A percentile compares a stretch with the other conserved stretches of the same genome.
Evolutionary conservation across 2,888 invertebrate species (phyloP).

Genomic region (Syritta pipiens): DNA sequence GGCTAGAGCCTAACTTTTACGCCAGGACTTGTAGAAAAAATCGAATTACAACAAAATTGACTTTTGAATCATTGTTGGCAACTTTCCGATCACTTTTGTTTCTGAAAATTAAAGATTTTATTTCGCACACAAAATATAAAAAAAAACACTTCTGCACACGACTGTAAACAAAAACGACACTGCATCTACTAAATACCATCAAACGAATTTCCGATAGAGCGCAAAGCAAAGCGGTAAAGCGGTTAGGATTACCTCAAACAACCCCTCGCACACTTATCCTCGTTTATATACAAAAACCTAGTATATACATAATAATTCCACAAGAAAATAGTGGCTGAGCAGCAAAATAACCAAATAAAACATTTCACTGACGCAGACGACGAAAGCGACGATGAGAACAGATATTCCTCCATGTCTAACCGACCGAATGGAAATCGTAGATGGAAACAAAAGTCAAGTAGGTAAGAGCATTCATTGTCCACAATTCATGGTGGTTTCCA

Average conservation of each 20-base stretch:
- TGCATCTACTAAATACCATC: conserved; percentile 22
- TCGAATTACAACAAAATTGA: too few species aligned
- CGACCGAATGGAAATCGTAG: conserved; percentile 28
- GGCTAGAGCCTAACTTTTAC: too few species aligned
- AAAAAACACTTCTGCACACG: conserved; percentile 4
- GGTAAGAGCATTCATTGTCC: neutral
- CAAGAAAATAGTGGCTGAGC: conserved; percentile 37
- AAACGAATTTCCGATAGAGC: conserved; percentile 29
- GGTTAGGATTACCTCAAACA: conserved; percentile 33
- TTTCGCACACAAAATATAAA: too few species aligned
- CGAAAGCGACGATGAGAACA: neutral
- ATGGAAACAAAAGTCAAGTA: conserved; percentile 23
- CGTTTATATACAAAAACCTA: neutral
- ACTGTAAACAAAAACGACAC: conserved; percentile 8
- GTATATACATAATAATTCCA: conserved; percentile 1
- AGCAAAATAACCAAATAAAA: conserved; percentile 4
- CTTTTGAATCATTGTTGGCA: too few species aligned
- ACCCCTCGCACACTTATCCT: neutral
- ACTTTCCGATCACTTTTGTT: too few species aligned
- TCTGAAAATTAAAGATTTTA: too few species aligned
- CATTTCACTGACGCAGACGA: neutral
- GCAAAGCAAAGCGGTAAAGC: conserved; percentile 17
- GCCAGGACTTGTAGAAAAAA: too few species aligned
- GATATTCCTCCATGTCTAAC: neutral
- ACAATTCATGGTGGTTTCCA: neutral